Conservation (phyloP, 2,113 vertebrate genomes). For the Mustela lutreola region DNA sequence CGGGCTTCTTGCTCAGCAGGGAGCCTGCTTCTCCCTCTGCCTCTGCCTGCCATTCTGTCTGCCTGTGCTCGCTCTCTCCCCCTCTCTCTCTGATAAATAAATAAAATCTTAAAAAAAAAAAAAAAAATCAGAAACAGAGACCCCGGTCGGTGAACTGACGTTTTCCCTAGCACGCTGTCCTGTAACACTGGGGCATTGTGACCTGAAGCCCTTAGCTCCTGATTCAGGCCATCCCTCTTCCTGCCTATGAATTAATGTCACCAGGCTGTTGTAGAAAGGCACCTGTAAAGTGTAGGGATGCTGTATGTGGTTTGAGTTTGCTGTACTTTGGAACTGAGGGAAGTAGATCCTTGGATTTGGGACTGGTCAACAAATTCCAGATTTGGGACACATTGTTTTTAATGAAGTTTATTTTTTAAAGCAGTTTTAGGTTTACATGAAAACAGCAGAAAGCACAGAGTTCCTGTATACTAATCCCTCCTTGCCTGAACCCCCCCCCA, state of each 20-base stretch:
- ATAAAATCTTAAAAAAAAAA: too few species aligned
- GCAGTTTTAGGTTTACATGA: background rate
- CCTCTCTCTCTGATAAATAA: too few species aligned
- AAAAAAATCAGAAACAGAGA: too few species aligned
- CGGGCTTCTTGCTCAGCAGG: too few species aligned
- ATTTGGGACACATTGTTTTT: background rate
- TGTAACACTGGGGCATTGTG: fast-evolving
- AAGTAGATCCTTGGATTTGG: background rate
- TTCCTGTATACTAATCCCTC: background rate
- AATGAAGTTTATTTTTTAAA: background rate
- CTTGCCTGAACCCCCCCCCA: background rate
- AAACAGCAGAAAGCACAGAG: background rate
- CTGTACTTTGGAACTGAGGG: background rate
- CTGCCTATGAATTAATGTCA: fast-evolving
- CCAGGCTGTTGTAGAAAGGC: background rate
- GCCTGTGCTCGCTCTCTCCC: too few species aligned
- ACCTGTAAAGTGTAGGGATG: background rate
- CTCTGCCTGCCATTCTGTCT: too few species aligned
- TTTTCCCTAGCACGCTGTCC: fast-evolving
- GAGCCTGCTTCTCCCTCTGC: too few species aligned
- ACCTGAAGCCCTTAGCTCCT: background rate
- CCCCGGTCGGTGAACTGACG: background rate
- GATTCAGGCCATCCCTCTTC: background rate
- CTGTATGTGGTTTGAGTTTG: background rate
- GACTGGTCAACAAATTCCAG: background rate